Conservation (phyloP, 1,140 invertebrate genomes). For the Bombus vancouverensis region DNA sequence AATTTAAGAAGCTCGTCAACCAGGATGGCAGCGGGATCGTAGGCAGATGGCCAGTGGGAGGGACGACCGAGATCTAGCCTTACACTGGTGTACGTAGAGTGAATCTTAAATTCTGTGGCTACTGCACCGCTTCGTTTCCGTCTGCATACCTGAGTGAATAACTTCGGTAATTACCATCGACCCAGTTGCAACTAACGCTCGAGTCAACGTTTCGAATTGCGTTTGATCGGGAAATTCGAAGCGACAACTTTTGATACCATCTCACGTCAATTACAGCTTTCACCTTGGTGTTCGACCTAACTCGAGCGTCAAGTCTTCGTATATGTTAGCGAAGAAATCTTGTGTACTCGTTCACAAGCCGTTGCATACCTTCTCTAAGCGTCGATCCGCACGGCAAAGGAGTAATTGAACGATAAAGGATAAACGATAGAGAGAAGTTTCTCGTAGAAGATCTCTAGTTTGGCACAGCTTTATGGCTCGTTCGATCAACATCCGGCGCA, state of each 20-base stretch:
- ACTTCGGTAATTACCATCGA: constrained; percentile 63
- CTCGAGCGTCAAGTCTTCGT: neutral
- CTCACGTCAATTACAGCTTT: neutral
- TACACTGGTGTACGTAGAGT: constrained; percentile 30
- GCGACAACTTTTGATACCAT: constrained; percentile 24
- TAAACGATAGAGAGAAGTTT: neutral
- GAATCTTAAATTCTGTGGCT: constrained; percentile 64
- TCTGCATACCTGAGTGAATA: constrained; percentile 63
- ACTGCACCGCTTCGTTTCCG: constrained; percentile 10
- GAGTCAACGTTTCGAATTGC: constrained; percentile 27
- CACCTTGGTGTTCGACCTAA: neutral
- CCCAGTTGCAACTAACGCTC: constrained; percentile 43
- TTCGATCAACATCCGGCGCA: constrained; percentile 25
- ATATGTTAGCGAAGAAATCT: neutral
- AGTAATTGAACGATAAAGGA: constrained; percentile 7
- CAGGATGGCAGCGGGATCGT: constrained; percentile 40
- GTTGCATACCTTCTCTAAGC: neutral
- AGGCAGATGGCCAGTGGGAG: constrained; percentile 31
- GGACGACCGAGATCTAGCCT: neutral
- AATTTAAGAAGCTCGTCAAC: constrained; percentile 63
- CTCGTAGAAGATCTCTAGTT: neutral
- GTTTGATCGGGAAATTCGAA: neutral
- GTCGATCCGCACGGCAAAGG: neutral
- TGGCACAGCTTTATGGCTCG: constrained; percentile 26
- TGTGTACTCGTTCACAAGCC: neutral